Evolutionary conservation across 2,113 vertebrate species (phyloP), one percentile per base, ranked within the genome.

Genomic region (Poeciliopsis prolifica): DNA sequence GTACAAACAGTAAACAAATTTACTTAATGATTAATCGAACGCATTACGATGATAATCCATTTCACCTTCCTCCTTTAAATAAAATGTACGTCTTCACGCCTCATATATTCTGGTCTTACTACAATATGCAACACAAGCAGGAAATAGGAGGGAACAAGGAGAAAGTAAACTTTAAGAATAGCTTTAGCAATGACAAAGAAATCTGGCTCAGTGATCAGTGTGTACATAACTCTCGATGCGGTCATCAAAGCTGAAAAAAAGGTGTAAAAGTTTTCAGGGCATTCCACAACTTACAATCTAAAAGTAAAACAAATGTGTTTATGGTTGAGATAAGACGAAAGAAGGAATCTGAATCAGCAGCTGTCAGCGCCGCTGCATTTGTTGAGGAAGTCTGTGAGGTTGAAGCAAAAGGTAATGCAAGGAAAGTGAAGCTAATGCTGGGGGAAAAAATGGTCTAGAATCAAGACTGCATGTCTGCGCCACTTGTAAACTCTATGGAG

Each of bases 291-390:
- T 68, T 3, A 28, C 1, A 26, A 31, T 19, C n/a, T 22, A 30
- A 1, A 31, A 62, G 12, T 54, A 28, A 58, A 17, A 61, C 4
- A 73, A 78, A 68, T 40, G 65, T 31, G 54, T 64, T 76, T 30
- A 29, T 60, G 51, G 7, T 71, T 31, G 7, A 4, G 19, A 68
- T 29, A 33, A 66, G 51, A 78, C 62, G 62, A 78, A 15, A 75
- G 31, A 64, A 77, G 72, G 44, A 85, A 74, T 68, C 79, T 73
- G 86, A 92, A 87, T 89, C 87, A 91, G 92, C 90, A 88, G 80
- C 87, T 89, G 86, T 89, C 88, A 65, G 75, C 79, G 82, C 61
- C 22, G 42, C 71, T 65, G 78, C 74, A 78, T 74, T 63, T 54
- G 58, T 6, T 66, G 72, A 84, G 70, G 68, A 78, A 86, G 77